Evolutionary conservation across 1,140 invertebrate species (phyloP).

Genomic region (Achroia grisella): DNA sequence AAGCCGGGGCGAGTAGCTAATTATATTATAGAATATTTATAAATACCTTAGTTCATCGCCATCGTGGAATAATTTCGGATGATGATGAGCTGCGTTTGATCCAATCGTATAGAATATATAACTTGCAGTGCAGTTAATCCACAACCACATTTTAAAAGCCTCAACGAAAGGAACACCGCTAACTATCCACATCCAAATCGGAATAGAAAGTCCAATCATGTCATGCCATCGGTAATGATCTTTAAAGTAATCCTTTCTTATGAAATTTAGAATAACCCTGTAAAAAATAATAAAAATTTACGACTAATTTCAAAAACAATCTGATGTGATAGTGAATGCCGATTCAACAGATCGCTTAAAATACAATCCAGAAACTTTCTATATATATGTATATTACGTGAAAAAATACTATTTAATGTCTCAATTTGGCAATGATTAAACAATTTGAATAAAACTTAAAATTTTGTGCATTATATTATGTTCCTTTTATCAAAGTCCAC

Average conservation of each 20-base stretch:
- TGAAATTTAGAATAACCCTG: slow-evolving; percentile 34
- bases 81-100: slow-evolving; percentile 86
- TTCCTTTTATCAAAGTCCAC: too few relatives aligned
- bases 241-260: slow-evolving; percentile 36
- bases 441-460: too few relatives aligned
- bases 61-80: slow-evolving; percentile 87
- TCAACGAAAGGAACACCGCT: slow-evolving; percentile 29
- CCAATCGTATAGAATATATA: slow-evolving; percentile 79
- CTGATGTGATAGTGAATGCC: too few relatives aligned
- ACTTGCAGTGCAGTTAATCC: slow-evolving; percentile 76
- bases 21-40: not conserved
- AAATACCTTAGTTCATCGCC: slow-evolving; percentile 76
- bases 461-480: too few relatives aligned
- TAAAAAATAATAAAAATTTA: slow-evolving; percentile 12
- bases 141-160: slow-evolving; percentile 74
- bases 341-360: too few relatives aligned
- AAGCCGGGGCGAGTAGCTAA: too few relatives aligned
- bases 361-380: too few relatives aligned
- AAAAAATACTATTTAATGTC: too few relatives aligned
- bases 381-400: too few relatives aligned
- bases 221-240: slow-evolving; percentile 49
- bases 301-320: too few relatives aligned
- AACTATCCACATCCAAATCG: slow-evolving; percentile 42
- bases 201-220: slow-evolving; percentile 37
- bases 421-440: too few relatives aligned